These are phyloP conservation scores for Dryomyza anilis DNA, from an alignment of 2,888 invertebrate genomes.

Conservation along the genomic window DNA sequence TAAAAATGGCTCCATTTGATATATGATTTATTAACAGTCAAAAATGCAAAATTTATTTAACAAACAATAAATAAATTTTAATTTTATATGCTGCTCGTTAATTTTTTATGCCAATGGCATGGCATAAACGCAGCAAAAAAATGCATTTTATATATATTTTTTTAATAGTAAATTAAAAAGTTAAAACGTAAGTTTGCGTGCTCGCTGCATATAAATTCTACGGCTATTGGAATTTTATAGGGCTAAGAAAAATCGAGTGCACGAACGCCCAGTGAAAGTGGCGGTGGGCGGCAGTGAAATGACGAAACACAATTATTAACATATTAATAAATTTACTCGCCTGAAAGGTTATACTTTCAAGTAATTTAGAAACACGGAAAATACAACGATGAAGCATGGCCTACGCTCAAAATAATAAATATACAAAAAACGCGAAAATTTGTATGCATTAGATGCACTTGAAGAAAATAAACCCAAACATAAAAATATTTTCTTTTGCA, in stretches of 20 bases:
- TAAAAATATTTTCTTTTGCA: too few relatives aligned
- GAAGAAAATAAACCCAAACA: too few relatives aligned
- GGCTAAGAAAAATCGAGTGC: not conserved
- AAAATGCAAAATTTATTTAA: too few relatives aligned
- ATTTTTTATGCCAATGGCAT: too few relatives aligned
- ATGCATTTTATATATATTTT: too few relatives aligned
- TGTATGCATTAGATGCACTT: too few relatives aligned
- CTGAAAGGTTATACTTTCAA: slow-evolving; percentile 52
- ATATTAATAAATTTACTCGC: slow-evolving; percentile 54
- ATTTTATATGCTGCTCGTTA: too few relatives aligned
- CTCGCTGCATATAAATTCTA: slow-evolving; percentile 14
- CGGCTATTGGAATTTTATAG: not conserved
- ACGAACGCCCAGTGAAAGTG: not conserved
- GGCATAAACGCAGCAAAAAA: too few relatives aligned
- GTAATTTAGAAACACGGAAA: not conserved
- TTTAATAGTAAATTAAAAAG: not conserved
- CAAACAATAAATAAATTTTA: too few relatives aligned
- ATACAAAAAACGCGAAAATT: too few relatives aligned
- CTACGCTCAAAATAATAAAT: not conserved
- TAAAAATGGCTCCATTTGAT: too few relatives aligned
- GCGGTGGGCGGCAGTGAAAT: not conserved
- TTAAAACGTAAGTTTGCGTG: slow-evolving; percentile 8
- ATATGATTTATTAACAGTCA: too few relatives aligned
- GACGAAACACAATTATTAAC: slow-evolving; percentile 49
- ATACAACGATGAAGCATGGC: not conserved